phyloP scores from a whole-genome alignment of 2,797 vertebrate species.

The Poecile montanus region DNA sequence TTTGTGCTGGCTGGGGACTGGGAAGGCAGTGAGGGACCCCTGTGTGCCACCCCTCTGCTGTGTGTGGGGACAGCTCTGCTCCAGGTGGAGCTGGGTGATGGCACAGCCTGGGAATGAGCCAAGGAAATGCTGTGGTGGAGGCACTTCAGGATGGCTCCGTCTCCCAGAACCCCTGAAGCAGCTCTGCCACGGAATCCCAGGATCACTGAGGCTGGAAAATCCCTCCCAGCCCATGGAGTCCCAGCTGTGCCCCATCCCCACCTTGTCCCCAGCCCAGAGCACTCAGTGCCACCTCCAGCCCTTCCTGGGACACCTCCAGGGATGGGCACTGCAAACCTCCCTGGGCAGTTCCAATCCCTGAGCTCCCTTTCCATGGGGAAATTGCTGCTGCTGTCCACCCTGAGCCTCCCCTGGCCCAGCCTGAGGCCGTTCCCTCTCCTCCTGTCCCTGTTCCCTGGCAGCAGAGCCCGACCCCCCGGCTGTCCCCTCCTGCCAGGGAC shows the following conservation, averaged over 20 bases:
- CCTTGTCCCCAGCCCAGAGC: background rate
- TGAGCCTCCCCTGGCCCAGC: background rate
- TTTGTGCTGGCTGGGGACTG: background rate
- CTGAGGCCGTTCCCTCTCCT: background rate
- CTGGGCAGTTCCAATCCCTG: background rate
- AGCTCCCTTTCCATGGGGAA: background rate
- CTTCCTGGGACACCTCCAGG: background rate
- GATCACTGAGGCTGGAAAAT: background rate
- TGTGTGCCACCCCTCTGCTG: background rate
- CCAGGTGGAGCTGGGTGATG: fast-evolving
- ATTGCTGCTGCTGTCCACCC: background rate
- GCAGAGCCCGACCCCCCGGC: background rate
- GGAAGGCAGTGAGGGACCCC: background rate
- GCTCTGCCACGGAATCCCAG: background rate
- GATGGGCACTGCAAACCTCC: background rate
- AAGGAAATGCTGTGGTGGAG: background rate
- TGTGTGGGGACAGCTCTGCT: fast-evolving
- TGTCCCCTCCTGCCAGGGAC: background rate
- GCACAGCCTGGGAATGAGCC: background rate
- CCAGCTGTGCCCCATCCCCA: fast-evolving
- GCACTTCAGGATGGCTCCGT: background rate
- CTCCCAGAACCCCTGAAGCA: background rate
- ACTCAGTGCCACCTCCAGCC: background rate
- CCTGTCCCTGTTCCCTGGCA: background rate
- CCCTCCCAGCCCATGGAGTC: fast-evolving